Percentiles rank a stretch among this genome's conserved stretches.
phyloP scores from a whole-genome alignment of 2,888 invertebrate genomes.

The Drosophila lutescens region DNA sequence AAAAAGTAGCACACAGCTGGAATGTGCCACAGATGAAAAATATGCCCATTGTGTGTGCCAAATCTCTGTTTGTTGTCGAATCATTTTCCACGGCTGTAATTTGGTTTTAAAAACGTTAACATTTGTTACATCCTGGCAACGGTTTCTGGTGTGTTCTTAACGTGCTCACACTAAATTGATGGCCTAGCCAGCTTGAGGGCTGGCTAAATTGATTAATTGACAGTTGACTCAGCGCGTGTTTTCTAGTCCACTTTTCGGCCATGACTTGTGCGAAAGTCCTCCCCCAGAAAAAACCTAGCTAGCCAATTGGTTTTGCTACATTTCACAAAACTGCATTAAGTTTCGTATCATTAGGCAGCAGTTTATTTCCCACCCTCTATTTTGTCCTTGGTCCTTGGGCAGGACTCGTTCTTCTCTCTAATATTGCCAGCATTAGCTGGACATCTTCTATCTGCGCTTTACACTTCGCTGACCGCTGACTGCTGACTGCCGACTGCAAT shows the following conservation, averaged over 20 bases:
- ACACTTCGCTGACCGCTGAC: conserved; percentile 69
- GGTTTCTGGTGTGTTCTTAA: conserved; percentile 27
- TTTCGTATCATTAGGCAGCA: conserved; percentile 62
- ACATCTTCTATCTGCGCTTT: conserved; percentile 67
- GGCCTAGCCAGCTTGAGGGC: conserved; percentile 43
- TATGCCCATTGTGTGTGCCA: conserved; percentile 33
- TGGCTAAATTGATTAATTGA: conserved; percentile 75
- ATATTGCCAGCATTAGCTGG: conserved; percentile 47
- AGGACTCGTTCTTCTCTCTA: not conserved
- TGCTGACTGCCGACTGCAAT: conserved; percentile 64
- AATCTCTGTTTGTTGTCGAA: conserved; percentile 60
- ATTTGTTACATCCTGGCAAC: conserved; percentile 62
- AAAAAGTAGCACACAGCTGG: not conserved
- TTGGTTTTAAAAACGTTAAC: conserved; percentile 57
- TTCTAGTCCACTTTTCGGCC: conserved; percentile 22
- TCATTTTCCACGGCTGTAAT: conserved; percentile 58
- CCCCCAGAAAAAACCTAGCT: conserved; percentile 12
- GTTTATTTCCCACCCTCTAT: conserved; percentile 5
- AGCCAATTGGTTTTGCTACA: conserved; percentile 44
- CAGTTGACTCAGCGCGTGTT: conserved; percentile 66
- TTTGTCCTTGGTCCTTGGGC: conserved; percentile 1
- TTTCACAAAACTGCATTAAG: conserved; percentile 66
- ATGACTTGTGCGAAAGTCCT: conserved; percentile 49
- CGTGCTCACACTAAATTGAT: conserved; percentile 70
- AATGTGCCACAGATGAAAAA: conserved; percentile 56